These are phyloP conservation scores for Megaceryle alcyon DNA, from an alignment of 2,797 vertebrate genomes.

Conservation along the genomic window DNA sequence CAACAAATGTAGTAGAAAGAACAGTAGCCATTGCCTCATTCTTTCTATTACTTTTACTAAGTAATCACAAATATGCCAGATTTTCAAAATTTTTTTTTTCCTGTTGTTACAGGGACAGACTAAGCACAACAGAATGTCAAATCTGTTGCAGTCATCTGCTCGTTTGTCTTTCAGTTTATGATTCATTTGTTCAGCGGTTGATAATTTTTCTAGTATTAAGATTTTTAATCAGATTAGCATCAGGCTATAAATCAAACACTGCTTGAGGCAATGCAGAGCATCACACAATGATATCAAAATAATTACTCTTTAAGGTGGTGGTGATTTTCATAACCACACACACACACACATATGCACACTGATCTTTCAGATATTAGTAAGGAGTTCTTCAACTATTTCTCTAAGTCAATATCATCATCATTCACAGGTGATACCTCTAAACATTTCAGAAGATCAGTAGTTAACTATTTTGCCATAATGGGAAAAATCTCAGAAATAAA, in stretches of 20 bases:
- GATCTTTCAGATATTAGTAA: neutral
- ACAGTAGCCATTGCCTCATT: neutral
- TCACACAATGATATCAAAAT: neutral
- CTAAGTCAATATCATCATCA: neutral
- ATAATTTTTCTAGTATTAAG: neutral
- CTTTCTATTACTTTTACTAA: neutral
- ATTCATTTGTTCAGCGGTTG: neutral
- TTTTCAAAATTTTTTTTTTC: neutral
- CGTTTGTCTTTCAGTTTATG: neutral
- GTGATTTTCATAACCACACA: neutral
- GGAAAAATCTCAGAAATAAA: neutral
- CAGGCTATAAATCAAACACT: neutral
- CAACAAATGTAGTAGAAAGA: neutral
- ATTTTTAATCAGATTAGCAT: neutral
- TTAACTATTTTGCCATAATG: neutral
- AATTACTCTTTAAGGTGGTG: neutral
- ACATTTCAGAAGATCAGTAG: neutral
- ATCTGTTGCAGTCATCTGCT: neutral
- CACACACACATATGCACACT: too few species aligned
- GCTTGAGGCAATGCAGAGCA: neutral
- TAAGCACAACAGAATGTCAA: neutral
- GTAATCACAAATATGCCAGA: neutral
- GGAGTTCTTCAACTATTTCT: neutral
- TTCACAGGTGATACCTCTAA: neutral
- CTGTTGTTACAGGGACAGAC: neutral